These are phyloP conservation scores for Hippocampus abdominalis DNA, from an alignment of 2,113 vertebrate genomes.

Conservation along the genomic window DNA sequence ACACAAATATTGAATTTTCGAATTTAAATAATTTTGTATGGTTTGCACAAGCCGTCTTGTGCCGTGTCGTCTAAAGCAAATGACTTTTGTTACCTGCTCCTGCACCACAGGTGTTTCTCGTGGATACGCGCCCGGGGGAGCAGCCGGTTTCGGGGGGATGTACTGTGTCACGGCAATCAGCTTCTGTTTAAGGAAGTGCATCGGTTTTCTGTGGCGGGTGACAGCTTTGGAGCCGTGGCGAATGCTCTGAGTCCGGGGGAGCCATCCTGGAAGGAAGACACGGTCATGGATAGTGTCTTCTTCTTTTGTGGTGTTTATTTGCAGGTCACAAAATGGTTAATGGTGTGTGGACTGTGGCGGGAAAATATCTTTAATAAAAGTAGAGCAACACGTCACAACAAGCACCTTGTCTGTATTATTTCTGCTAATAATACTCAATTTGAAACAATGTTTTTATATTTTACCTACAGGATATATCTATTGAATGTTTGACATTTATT, in stretches of 20 bases:
- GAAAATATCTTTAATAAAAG: too few relatives aligned
- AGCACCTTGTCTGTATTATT: too few relatives aligned
- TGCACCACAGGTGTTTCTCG: neutral
- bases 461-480: too few relatives aligned
- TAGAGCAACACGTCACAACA: too few relatives aligned
- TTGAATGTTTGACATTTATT: too few relatives aligned
- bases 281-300: neutral
- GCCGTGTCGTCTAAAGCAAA: too few relatives aligned
- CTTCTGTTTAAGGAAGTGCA: slow-evolving; percentile 85
- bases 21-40: neutral
- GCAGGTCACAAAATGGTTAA: neutral
- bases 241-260: slow-evolving; percentile 75
- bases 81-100: slow-evolving; percentile 60
- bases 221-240: slow-evolving; percentile 87
- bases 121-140: slow-evolving; percentile 64
- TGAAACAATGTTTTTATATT: too few relatives aligned
- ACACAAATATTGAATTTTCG: neutral
- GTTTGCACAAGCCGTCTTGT: too few relatives aligned
- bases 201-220: slow-evolving; percentile 83
- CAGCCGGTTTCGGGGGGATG: slow-evolving; percentile 69
- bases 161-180: slow-evolving; percentile 86
- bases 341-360: too few relatives aligned
- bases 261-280: slow-evolving; percentile 68
- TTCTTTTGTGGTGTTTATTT: neutral
- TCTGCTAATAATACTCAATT: too few relatives aligned